These are phyloP conservation scores for Adela reaumurella DNA, from an alignment of 2,888 invertebrate species.

Conservation along the genomic window DNA sequence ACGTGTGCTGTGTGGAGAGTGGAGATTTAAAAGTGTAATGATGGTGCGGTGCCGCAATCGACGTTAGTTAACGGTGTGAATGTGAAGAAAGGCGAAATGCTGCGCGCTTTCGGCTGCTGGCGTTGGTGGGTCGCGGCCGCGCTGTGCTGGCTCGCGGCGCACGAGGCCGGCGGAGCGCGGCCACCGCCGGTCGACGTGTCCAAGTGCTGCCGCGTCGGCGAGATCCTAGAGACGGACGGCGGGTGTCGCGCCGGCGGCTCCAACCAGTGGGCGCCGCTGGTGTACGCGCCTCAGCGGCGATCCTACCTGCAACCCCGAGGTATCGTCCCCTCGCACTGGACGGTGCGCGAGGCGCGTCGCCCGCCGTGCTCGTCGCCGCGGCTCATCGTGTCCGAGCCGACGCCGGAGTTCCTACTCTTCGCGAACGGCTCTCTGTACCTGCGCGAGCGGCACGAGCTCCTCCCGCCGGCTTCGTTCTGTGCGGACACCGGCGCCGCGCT, in stretches of 20 bases:
- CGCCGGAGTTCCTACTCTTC: constrained; percentile 54
- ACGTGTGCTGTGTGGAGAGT: background rate
- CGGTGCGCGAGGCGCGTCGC: constrained; percentile 27
- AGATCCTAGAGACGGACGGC: constrained; percentile 34
- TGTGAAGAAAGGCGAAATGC: background rate
- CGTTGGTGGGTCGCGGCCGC: constrained; percentile 79
- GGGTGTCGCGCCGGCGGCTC: constrained; percentile 23
- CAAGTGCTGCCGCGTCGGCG: constrained; percentile 54
- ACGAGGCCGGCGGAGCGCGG: constrained; percentile 20
- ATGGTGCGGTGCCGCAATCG: background rate
- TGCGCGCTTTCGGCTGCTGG: background rate
- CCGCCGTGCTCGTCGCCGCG: constrained; percentile 30
- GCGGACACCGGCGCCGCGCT: constrained; percentile 63
- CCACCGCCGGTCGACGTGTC: constrained; percentile 29
- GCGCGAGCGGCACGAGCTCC: constrained; percentile 32
- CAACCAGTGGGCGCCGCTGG: constrained; percentile 51
- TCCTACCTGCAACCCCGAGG: constrained; percentile 32
- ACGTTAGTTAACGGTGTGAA: too few species aligned
- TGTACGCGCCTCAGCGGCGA: constrained; percentile 50
- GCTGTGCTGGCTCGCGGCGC: constrained; percentile 64
- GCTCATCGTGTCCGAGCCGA: constrained; percentile 28
- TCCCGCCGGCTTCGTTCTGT: constrained; percentile 63
- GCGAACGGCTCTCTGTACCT: constrained; percentile 63
- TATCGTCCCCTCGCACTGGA: constrained; percentile 48
- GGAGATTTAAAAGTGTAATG: background rate